Conservation (phyloP, 2,888 invertebrate genomes). For the Clistopyga incitator region DNA sequence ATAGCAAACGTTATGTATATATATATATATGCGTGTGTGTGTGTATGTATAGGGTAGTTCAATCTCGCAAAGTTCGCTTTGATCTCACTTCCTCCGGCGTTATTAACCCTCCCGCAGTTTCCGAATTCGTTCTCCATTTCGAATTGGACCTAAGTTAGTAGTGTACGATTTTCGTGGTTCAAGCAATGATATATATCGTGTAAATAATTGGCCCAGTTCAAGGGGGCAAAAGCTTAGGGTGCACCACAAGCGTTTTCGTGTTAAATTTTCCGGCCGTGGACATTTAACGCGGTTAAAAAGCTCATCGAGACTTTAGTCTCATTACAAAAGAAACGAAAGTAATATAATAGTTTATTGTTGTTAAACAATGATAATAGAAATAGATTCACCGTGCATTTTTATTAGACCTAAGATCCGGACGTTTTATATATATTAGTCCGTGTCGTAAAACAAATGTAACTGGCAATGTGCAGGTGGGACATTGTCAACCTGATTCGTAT, state of each 20-base stretch:
- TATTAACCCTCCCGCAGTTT: slow-evolving; percentile 57
- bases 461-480: too few species aligned
- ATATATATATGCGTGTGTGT: neutral
- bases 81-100: slow-evolving; percentile 67
- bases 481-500: too few species aligned
- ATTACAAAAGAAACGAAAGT: too few species aligned
- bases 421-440: too few species aligned
- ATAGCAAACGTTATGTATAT: too few species aligned
- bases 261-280: neutral
- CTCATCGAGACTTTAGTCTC: too few species aligned
- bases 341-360: too few species aligned
- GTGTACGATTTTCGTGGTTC: slow-evolving; percentile 28
- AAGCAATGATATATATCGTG: slow-evolving; percentile 22
- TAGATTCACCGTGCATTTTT: too few species aligned
- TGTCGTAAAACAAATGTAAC: too few species aligned
- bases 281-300: too few species aligned
- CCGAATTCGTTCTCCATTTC: slow-evolving; percentile 18
- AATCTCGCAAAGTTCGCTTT: slow-evolving; percentile 68
- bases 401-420: too few species aligned
- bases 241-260: slow-evolving; percentile 2
- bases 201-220: slow-evolving; percentile 56
- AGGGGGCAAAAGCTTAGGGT: neutral
- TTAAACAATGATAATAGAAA: too few species aligned
- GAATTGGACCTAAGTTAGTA: slow-evolving; percentile 18
- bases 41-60: slow-evolving; percentile 45